Conservation (phyloP, 2,113 vertebrate species). For the Dipodomys stephensi region DNA sequence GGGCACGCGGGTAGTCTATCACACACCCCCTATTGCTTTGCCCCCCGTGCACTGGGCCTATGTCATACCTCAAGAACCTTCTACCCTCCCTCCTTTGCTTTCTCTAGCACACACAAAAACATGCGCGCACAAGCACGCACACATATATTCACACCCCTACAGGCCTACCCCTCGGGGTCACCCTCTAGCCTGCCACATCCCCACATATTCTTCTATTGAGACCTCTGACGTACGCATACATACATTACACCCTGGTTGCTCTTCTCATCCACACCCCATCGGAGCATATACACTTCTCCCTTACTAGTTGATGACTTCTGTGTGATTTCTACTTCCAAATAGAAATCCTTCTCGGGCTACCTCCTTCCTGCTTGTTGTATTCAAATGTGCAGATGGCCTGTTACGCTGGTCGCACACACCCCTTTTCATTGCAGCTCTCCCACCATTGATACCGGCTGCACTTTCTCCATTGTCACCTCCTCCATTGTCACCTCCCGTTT, state of each 20-base stretch:
- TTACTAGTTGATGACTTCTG: neutral
- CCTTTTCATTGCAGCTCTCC: neutral
- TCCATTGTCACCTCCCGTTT: constrained; percentile 22
- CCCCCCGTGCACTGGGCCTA: neutral
- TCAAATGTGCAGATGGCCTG: neutral
- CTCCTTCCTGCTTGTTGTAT: neutral
- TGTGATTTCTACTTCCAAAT: neutral
- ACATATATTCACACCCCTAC: too few relatives aligned
- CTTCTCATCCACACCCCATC: neutral
- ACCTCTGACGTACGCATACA: neutral
- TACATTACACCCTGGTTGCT: neutral
- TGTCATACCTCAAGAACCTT: neutral
- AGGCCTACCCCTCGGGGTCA: neutral
- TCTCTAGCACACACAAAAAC: neutral
- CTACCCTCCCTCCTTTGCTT: too few relatives aligned
- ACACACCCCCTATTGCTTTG: neutral
- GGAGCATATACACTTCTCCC: neutral
- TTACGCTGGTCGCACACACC: neutral
- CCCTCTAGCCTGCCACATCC: neutral
- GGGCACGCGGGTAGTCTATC: constrained; percentile 18
- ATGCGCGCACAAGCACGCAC: neutral
- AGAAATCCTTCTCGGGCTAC: neutral
- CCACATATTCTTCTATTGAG: neutral
- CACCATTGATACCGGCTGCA: neutral
- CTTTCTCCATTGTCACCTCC: neutral